Conservation (phyloP, 2,888 invertebrate species). For the Sinopyrophorus schimmeli region DNA sequence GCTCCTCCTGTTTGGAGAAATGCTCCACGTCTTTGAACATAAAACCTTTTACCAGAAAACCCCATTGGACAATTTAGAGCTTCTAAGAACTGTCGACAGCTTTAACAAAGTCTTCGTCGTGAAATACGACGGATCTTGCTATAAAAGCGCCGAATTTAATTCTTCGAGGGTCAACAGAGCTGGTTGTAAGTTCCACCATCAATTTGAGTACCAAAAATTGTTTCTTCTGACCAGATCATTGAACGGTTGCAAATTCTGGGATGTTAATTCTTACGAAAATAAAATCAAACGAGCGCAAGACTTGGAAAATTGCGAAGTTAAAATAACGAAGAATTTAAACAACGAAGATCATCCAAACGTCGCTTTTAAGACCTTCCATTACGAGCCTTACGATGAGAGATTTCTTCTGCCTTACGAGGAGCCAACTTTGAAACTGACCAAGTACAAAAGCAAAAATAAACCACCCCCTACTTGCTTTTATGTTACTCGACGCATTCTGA, state of each 20-base stretch:
- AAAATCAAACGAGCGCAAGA: background rate
- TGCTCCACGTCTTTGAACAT: slow-evolving; percentile 13
- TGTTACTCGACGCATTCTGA: slow-evolving; percentile 1
- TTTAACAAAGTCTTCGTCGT: slow-evolving; percentile 21
- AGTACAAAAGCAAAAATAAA: background rate
- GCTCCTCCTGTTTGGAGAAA: slow-evolving; percentile 12
- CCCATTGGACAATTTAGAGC: background rate
- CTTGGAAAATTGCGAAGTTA: background rate
- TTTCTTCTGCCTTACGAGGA: slow-evolving; percentile 15
- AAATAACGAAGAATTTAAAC: background rate
- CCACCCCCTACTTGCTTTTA: background rate
- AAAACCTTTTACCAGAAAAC: slow-evolving; percentile 11
- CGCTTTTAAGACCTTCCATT: slow-evolving; percentile 1
- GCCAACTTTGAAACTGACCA: slow-evolving; percentile 7
- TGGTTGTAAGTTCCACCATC: slow-evolving; percentile 13
- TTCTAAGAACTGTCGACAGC: slow-evolving; percentile 14
- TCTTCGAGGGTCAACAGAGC: background rate
- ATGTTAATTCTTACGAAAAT: slow-evolving; percentile 10
- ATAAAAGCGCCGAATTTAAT: background rate
- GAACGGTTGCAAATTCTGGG: slow-evolving; percentile 25
- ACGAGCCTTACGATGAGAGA: slow-evolving; percentile 12
- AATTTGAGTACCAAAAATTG: slow-evolving; percentile 18
- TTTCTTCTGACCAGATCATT: slow-evolving; percentile 20
- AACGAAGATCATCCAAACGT: background rate
- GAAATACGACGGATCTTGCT: slow-evolving; percentile 22